phyloP scores from a whole-genome alignment of 2,113 vertebrate genomes.

The Hippopotamus amphibius region DNA sequence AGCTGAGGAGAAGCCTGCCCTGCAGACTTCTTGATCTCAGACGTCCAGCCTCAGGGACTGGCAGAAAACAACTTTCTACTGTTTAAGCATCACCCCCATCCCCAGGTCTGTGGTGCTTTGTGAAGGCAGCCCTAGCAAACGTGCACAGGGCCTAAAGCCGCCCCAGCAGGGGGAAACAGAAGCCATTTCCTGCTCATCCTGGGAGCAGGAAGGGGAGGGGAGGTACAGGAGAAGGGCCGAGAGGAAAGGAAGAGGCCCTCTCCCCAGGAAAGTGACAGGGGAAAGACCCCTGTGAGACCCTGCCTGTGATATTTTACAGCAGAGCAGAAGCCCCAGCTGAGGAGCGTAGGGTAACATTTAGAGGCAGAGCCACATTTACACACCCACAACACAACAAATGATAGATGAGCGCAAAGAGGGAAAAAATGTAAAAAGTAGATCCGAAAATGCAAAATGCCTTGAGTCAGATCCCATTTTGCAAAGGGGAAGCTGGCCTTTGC shows the following conservation, averaged over 20 bases:
- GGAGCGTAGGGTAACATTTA: no score
- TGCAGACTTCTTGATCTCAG: not conserved
- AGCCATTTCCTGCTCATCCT: not conserved
- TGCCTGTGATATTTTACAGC: not conserved
- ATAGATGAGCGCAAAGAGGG: not conserved
- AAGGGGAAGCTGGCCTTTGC: no score
- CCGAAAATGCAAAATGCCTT: not conserved
- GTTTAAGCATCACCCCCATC: no score
- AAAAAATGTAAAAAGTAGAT: not conserved
- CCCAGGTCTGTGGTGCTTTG: not conserved
- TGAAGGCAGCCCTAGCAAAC: not conserved
- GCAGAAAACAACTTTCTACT: not conserved
- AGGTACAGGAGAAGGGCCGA: fast-evolving
- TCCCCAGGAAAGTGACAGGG: not conserved
- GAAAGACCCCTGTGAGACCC: no score
- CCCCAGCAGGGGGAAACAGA: no score
- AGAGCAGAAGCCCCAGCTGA: fast-evolving
- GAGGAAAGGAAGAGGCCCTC: not conserved
- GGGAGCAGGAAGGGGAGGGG: not conserved
- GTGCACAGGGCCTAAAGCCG: not conserved
- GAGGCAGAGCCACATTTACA: not conserved
- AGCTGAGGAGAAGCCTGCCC: not conserved
- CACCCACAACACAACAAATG: not conserved
- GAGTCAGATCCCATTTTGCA: not conserved
- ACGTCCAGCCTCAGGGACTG: not conserved